A percentile compares a stretch with the other conserved stretches of the same genome.
phyloP scores from a whole-genome alignment of 2,888 invertebrate genomes.

The Parochlus steinenii region DNA sequence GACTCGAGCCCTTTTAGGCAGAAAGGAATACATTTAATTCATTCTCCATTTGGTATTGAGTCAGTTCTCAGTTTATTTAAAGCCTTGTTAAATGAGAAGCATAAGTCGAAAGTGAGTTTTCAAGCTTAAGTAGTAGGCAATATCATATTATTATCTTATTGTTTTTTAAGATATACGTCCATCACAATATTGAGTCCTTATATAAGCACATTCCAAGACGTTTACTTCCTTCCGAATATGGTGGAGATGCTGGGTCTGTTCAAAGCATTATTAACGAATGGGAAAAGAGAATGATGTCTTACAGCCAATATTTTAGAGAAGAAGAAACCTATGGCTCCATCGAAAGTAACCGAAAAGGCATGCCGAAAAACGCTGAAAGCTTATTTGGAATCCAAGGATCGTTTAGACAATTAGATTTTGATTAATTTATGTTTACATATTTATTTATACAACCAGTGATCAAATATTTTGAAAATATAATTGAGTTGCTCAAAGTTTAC shows the following conservation, averaged over 20 bases:
- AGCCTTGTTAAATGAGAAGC: constrained; percentile 41
- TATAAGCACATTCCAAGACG: constrained; percentile 25
- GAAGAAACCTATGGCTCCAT: constrained; percentile 22
- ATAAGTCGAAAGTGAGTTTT: constrained; percentile 36
- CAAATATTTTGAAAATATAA: no score
- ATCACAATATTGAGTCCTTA: constrained; percentile 23
- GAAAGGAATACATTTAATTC: constrained; percentile 39
- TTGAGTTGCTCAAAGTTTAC: no score
- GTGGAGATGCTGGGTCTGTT: constrained; percentile 37
- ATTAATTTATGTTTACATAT: no score
- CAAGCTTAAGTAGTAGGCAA: no score
- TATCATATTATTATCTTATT: no score
- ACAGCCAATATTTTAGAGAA: constrained; percentile 23
- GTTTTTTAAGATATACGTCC: constrained; percentile 22
- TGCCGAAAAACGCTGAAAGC: constrained; percentile 17
- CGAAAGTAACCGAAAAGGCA: constrained; percentile 23
- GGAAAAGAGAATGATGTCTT: constrained; percentile 24
- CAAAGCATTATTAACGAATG: constrained; percentile 23
- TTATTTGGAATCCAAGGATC: constrained; percentile 26
- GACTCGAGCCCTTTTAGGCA: constrained; percentile 42
- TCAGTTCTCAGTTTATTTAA: constrained; percentile 39
- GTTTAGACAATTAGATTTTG: constrained; percentile 25
- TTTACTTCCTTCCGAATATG: constrained; percentile 35
- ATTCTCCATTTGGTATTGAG: constrained; percentile 41
- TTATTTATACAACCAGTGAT: no score